phyloP scores from a whole-genome alignment of 2,888 invertebrate genomes.

The Idaea dimidiata region DNA sequence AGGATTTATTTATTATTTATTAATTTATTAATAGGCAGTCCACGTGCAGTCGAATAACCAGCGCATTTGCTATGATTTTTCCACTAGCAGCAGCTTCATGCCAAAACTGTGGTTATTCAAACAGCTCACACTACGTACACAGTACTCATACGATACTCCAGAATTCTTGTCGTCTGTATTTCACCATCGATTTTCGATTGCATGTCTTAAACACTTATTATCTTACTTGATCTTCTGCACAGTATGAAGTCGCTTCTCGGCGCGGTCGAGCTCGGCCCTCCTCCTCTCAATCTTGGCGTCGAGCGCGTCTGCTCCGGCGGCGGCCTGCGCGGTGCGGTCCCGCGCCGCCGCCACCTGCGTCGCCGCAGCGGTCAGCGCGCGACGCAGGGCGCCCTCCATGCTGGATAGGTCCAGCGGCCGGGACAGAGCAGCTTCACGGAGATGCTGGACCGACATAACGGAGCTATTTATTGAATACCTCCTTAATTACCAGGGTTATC shows the following conservation, averaged over 20 bases:
- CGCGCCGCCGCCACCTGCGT: constrained; percentile 87
- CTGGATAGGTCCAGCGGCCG: constrained; percentile 91
- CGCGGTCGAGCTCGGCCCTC: constrained; percentile 92
- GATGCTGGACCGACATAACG: not conserved
- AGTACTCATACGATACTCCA: too few relatives aligned
- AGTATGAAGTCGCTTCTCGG: constrained; percentile 95
- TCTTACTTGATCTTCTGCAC: constrained; percentile 94
- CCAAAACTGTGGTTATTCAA: too few relatives aligned
- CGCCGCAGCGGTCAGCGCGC: constrained; percentile 85
- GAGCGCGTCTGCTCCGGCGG: constrained; percentile 92
- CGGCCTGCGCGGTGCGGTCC: constrained; percentile 90
- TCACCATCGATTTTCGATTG: too few relatives aligned
- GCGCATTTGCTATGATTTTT: too few relatives aligned
- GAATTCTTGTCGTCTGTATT: too few relatives aligned
- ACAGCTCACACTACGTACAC: too few relatives aligned
- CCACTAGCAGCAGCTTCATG: too few relatives aligned
- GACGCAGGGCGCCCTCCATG: constrained; percentile 89
- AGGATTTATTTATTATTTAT: too few relatives aligned
- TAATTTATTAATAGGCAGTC: too few relatives aligned
- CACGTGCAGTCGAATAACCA: too few relatives aligned
- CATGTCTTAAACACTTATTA: not conserved
- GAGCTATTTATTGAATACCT: too few relatives aligned
- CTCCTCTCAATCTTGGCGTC: constrained; percentile 96
- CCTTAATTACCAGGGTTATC: too few relatives aligned
- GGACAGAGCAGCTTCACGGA: constrained; percentile 88